Conservation (phyloP, 2,888 invertebrate genomes). For the Hartigia nigra region DNA sequence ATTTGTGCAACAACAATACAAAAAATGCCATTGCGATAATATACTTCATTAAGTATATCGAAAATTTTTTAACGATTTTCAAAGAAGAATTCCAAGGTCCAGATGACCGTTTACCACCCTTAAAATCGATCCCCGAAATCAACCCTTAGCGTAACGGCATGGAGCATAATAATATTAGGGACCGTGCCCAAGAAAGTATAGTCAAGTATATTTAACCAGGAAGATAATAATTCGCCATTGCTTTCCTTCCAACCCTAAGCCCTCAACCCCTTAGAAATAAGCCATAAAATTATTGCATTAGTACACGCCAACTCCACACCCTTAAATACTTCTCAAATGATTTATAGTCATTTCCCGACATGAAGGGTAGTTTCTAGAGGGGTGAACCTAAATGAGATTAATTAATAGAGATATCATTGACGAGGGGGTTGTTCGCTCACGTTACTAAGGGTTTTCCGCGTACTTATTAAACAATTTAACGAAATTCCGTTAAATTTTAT, state of each 20-base stretch:
- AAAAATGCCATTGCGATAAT: not conserved
- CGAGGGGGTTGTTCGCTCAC: not conserved
- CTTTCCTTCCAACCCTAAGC: too few species aligned
- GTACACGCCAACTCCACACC: not conserved
- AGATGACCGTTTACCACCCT: not conserved
- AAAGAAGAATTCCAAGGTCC: not conserved
- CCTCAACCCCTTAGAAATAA: constrained; percentile 10
- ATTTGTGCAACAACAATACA: not conserved
- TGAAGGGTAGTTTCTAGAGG: not conserved
- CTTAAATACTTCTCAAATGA: not conserved
- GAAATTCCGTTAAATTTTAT: constrained; percentile 7
- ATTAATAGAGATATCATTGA: constrained; percentile 17
- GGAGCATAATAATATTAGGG: not conserved
- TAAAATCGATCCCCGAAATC: not conserved
- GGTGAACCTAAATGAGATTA: constrained; percentile 21
- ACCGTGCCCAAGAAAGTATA: not conserved
- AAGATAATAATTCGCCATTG: not conserved
- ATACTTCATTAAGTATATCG: not conserved
- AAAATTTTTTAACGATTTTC: not conserved
- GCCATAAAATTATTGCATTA: not conserved
- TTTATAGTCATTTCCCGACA: not conserved
- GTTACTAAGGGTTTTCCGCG: not conserved
- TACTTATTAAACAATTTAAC: constrained; percentile 14
- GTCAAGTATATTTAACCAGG: not conserved
- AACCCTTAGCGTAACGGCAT: not conserved